Evolutionary conservation across 1,140 invertebrate species (phyloP).

Genomic region (Drosophila carrolli): DNA sequence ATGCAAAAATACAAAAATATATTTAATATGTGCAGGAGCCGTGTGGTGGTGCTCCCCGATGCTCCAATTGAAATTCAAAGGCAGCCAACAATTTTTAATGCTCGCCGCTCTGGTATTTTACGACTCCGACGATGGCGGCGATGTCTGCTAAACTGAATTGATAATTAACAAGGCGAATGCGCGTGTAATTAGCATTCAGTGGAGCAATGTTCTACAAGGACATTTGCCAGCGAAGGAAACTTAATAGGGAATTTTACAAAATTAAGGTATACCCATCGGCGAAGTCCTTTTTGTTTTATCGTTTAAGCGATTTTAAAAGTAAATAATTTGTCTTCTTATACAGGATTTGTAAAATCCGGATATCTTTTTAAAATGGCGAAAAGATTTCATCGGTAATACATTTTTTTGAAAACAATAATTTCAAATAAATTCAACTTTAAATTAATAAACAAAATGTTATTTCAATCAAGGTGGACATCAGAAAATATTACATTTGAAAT

Average conservation of each 20-base stretch:
- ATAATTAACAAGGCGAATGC: constrained; percentile 82
- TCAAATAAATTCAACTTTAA: too few relatives aligned
- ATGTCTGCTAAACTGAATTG: constrained; percentile 76
- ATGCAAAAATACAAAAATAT: constrained; percentile 76
- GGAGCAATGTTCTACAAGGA: constrained; percentile 51
- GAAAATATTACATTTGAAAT: too few relatives aligned
- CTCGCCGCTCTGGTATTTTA: constrained; percentile 70
- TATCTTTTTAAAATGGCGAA: too few relatives aligned
- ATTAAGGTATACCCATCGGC: neutral
- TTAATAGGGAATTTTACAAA: too few relatives aligned
- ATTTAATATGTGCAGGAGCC: constrained; percentile 55
- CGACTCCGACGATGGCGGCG: constrained; percentile 58
- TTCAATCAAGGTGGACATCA: too few relatives aligned
- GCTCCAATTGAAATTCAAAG: constrained; percentile 78
- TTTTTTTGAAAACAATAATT: too few relatives aligned
- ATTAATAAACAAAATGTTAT: too few relatives aligned
- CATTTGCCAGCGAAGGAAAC: constrained; percentile 12
- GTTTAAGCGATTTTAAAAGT: too few relatives aligned
- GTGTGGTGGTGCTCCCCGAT: constrained; percentile 2
- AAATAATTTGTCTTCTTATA: too few relatives aligned
- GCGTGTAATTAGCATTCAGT: constrained; percentile 81
- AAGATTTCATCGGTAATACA: too few relatives aligned
- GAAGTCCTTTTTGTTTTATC: neutral
- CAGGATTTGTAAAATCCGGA: too few relatives aligned
- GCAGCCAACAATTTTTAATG: constrained; percentile 76